phyloP scores from a whole-genome alignment of 2,888 invertebrate genomes.

The Eucera pruinosa region DNA sequence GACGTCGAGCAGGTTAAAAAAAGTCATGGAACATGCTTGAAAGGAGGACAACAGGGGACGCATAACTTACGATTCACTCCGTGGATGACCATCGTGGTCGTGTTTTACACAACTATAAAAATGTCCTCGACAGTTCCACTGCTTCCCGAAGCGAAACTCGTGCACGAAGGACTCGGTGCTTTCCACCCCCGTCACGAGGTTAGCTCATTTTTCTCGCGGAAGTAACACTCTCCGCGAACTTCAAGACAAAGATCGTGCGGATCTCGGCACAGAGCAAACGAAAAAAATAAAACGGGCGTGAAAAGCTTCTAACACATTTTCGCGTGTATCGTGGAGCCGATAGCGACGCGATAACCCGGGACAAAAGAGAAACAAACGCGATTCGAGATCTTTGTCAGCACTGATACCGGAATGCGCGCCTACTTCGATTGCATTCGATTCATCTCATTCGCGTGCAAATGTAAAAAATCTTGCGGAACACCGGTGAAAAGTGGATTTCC shows the following conservation, averaged over 20 bases:
- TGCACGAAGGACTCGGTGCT: slow-evolving; percentile 63
- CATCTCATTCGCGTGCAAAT: slow-evolving; percentile 33
- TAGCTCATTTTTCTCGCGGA: slow-evolving; percentile 66
- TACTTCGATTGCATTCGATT: slow-evolving; percentile 22
- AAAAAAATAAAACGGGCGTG: slow-evolving; percentile 27
- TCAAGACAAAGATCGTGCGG: background rate
- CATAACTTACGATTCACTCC: slow-evolving; percentile 83
- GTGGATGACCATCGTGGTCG: slow-evolving; percentile 82
- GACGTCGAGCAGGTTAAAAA: slow-evolving; percentile 16
- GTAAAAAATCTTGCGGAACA: background rate
- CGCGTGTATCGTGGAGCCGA: slow-evolving; percentile 25
- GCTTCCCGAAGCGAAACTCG: slow-evolving; percentile 60
- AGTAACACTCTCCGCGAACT: slow-evolving; percentile 24
- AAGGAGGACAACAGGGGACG: slow-evolving; percentile 54
- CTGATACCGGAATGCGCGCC: slow-evolving; percentile 27
- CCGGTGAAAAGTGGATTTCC: background rate
- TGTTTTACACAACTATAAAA: slow-evolving; percentile 69
- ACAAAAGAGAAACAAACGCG: background rate
- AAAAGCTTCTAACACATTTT: slow-evolving; percentile 41
- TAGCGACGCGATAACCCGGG: background rate
- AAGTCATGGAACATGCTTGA: slow-evolving; percentile 56
- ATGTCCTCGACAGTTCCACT: slow-evolving; percentile 69
- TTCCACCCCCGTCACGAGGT: slow-evolving; percentile 62
- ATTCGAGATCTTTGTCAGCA: slow-evolving; percentile 26
- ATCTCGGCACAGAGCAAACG: background rate